Evolutionary conservation across 1,140 invertebrate species (phyloP).

Genomic region (Whitmania pigra): DNA sequence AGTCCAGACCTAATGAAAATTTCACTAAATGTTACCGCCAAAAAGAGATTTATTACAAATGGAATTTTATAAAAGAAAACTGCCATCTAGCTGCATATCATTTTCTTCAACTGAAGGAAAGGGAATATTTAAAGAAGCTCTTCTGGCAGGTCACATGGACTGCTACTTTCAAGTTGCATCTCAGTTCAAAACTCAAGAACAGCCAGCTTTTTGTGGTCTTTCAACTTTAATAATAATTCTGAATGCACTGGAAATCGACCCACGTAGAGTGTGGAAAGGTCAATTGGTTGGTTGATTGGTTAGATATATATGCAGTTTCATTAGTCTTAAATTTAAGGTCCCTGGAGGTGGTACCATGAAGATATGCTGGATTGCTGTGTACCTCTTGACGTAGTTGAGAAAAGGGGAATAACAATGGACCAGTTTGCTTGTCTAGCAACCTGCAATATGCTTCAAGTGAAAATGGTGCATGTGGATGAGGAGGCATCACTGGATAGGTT

Average conservation of each 20-base stretch:
- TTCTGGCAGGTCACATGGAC: constrained; percentile 33
- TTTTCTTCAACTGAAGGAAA: constrained; percentile 39
- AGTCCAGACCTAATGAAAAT: neutral
- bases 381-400: constrained; percentile 29
- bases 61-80: constrained; percentile 35
- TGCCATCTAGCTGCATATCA: constrained; percentile 36
- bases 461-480: constrained; percentile 18
- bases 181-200: constrained; percentile 42
- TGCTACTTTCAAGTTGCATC: constrained; percentile 39
- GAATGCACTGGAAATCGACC: constrained; percentile 41
- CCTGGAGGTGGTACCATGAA: constrained; percentile 42
- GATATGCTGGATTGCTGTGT: constrained; percentile 41
- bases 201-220: constrained; percentile 41
- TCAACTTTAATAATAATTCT: constrained; percentile 39
- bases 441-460: constrained; percentile 31
- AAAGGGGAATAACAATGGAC: constrained; percentile 34
- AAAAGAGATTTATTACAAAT: constrained; percentile 4
- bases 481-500: constrained; percentile 25
- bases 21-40: neutral
- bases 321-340: constrained; percentile 17
- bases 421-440: constrained; percentile 36
- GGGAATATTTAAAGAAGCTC: constrained; percentile 34
- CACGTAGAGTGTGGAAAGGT: constrained; percentile 39
- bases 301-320: neutral
- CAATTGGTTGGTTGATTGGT: neutral